Base-by-base conservation (phyloP, 2,113 vertebrate genomes). In the Chitala chitala region DNA sequence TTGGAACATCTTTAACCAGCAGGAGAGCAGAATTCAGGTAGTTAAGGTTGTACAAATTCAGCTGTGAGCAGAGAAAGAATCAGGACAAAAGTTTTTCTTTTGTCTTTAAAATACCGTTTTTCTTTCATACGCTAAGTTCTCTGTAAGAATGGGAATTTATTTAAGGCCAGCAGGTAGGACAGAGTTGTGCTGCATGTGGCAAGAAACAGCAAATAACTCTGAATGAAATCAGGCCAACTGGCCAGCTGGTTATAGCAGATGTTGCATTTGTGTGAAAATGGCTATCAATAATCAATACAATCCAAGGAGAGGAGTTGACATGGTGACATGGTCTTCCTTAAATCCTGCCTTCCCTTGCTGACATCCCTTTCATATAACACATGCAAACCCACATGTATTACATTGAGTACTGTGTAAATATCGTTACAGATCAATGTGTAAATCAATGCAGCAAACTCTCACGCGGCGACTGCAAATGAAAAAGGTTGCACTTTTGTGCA, bases 391-490 rank as follows among this genome's bases (percentile, higher is more conserved):
- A 33, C 17, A 17, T 17, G 3, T 44, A 10, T 40, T 20, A 22
- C 40, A 26, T 42, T 26, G 8, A 17, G 31, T 59, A 33, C 71
- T 61, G 71, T 72, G 55, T 72, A 56, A 46, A 46, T 59, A 48
- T 72, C 55, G 22, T 48, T 72, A 59, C 55, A 36, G 71, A 59
- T 46, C 54, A 61, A 48, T 31, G 40, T 20, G 3, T 26, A 72
- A 44, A 61, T 72, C 42, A n/a, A 53, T 55, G 71, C 7, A 48
- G 71, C 26, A 8, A 10, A 31, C 33, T 42, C 24, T 48, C 40
- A 33, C 22, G 26, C 71, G 4, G 10, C 40, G 40, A 68, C 42
- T 13, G n/a, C 22, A 68, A 46, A 38, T 12, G 33, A 29, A 46
- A n/a, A 42, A 29, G 10, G 13, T 13, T 3, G 13, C 15, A 20